phyloP scores from a whole-genome alignment of 2,888 invertebrate species.

The Melanostoma scalare region DNA sequence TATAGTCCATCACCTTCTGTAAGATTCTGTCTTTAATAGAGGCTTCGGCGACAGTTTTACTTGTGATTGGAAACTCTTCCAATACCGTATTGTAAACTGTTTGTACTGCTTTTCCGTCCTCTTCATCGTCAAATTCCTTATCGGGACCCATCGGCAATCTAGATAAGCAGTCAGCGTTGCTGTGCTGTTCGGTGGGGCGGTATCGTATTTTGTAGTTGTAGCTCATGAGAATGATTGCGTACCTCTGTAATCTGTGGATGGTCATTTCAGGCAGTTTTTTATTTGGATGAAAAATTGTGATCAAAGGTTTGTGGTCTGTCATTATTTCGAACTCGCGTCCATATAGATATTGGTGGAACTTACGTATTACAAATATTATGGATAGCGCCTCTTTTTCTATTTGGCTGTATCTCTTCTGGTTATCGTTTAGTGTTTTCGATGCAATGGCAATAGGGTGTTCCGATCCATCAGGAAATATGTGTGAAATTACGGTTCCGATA shows the following conservation, averaged over 20 bases:
- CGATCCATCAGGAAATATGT: slow-evolving; percentile 76
- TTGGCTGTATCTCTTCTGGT: slow-evolving; percentile 1
- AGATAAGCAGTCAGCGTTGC: slow-evolving; percentile 39
- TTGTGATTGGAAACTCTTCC: slow-evolving; percentile 5
- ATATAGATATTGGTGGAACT: slow-evolving; percentile 68
- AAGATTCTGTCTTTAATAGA: not conserved
- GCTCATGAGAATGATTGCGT: slow-evolving; percentile 42
- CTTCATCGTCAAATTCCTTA: slow-evolving; percentile 5
- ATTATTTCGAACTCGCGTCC: slow-evolving; percentile 50
- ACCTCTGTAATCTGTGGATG: slow-evolving; percentile 57
- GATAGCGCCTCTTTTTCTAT: slow-evolving; percentile 5
- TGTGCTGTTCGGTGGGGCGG: slow-evolving; percentile 58
- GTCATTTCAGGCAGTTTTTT: slow-evolving; percentile 61
- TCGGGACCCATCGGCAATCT: slow-evolving; percentile 10
- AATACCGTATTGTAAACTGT: too few relatives aligned
- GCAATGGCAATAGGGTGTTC: slow-evolving; percentile 72
- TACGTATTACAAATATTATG: slow-evolving; percentile 35
- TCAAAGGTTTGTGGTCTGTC: slow-evolving; percentile 53
- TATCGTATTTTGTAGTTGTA: slow-evolving; percentile 61
- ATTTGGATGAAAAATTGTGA: slow-evolving; percentile 51
- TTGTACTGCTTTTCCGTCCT: too few relatives aligned
- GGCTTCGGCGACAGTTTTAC: slow-evolving; percentile 2
- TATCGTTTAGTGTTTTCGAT: not conserved
- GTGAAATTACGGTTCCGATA: slow-evolving; percentile 75
- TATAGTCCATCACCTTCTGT: not conserved